Base-by-base conservation (phyloP, 2,797 vertebrate species). In the Mormyrops attenuatus region DNA sequence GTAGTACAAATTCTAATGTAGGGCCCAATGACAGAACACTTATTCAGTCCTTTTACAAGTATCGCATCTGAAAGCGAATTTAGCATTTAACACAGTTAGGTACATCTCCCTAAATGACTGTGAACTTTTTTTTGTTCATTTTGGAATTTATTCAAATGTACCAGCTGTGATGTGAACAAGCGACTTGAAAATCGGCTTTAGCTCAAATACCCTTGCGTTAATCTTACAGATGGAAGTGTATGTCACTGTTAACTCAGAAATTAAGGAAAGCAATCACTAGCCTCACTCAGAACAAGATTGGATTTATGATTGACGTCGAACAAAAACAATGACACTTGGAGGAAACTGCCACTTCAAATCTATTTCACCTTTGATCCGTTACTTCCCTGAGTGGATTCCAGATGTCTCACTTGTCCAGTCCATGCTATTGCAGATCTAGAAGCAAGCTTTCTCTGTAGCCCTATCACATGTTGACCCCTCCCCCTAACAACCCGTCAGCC, bases 321-420 rank as follows among this genome's bases (percentile, higher is more conserved):
- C 22, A 26, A 85, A 85, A 85, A 85, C 41, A 85, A 73, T 69
- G 47, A 55, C 30, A 1, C 17, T 38, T 87, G 53, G 26, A 57
- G 53, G 52, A 57, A 87, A 55, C 30, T 87, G 26, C 85, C 30
- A 38, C 52, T 53, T 87, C 11, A 55, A 60, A n/a, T 55, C 22
- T 13, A 20, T 86, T 20, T 86, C 5, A 86, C 52, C 15, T 87
- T 57, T 55, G 26, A 87, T 41, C 20, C 3, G 34, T 85, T 26
- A 22, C 82, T 50, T 52, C 47, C 53, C 30, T 53, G 50, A 57
- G 30, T 20, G 49, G 89, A 86, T 50, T 88, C 88, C n/a, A 92
- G 94, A 93, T 93, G 93, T 94, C 92, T 80, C 89, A 41, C 89
- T 90, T 93, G 94, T 93, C 94, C 95, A 95, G 94, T 93, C 94